Base-by-base conservation (phyloP, 2,797 vertebrate genomes). In the Xenopus petersii region DNA sequence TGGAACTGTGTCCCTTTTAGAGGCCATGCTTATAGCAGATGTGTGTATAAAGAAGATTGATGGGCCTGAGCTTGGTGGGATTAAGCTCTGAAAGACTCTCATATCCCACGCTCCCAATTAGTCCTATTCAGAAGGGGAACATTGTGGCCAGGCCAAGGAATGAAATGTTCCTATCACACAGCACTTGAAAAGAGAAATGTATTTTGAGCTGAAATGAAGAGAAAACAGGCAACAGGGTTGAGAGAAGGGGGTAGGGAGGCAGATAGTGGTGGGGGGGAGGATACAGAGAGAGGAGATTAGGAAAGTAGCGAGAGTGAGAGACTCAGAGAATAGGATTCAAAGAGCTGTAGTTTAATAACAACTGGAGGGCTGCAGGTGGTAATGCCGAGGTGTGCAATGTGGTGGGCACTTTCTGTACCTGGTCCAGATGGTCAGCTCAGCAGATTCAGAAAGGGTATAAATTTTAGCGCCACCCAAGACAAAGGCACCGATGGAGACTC, bases 351-450 rank as follows among this genome's bases (percentile, higher is more conserved):
- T 49, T 49, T 2, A 13, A 9, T 49, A 49, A 49, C 13, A 11
- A 49, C 48, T 42, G 36, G 36, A 6, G 5, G 8, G 36, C 8
- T 42, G 36, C 49, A 12, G 49, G 11, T 4, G 3, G 11, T 10
- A 12, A 51, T 51, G 11, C 11, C 0, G 11, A 4, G 49, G 49
- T 51, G 47, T 49, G 47, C 12, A 49, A 15, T 51, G 10, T 51
- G 49, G 49, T 51, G 49, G 49, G 49, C 15, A 51, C 13, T 56
- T 9, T 4, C 13, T 17, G 54, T 80, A 98, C 97, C 90, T 94
- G 82, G 93, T 95, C 84, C 89, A 91, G 83, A 91, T 92, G 1
- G 91, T 97, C 76, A 98, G 93, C 67, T 97, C 96, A 0, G 90
- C 87, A 48, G 96, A 91, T 82, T 86, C 91, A 88, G 93, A 94